These are phyloP conservation scores for Musca domestica DNA, from an alignment of 1,140 invertebrate genomes.

Conservation along the genomic window DNA sequence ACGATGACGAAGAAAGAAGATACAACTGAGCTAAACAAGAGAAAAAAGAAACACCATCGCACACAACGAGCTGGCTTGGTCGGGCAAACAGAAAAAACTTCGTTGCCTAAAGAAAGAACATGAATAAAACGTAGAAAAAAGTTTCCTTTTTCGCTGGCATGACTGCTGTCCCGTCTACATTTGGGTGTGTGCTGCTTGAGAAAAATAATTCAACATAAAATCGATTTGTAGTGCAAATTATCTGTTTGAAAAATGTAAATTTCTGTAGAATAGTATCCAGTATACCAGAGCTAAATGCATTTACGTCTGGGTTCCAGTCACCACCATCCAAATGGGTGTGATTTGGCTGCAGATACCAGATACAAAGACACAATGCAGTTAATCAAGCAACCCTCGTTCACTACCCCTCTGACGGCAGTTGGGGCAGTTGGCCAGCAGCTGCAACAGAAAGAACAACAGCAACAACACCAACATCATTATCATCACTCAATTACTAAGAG, in stretches of 20 bases:
- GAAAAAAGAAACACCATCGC: not conserved
- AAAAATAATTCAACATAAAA: conserved; percentile 6
- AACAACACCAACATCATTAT: not conserved
- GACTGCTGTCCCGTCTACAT: not conserved
- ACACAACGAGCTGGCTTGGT: not conserved
- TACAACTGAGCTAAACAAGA: too few species aligned
- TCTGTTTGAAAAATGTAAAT: conserved; percentile 1
- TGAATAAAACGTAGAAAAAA: conserved; percentile 12
- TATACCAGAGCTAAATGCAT: conserved; percentile 2
- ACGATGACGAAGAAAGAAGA: too few species aligned
- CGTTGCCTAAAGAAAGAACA: conserved; percentile 1
- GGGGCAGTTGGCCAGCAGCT: not conserved
- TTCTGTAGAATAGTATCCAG: not conserved
- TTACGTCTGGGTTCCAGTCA: not conserved
- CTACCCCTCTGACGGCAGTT: too few species aligned
- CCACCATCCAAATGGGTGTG: not conserved
- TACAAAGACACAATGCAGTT: not conserved
- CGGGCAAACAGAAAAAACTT: not conserved
- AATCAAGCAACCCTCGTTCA: not conserved
- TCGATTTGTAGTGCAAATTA: not conserved
- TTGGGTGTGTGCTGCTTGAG: conserved; percentile 17
- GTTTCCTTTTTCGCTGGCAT: not conserved
- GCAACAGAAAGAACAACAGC: not conserved
- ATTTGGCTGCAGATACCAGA: not conserved
- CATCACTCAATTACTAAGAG: conserved; percentile 10